phyloP scores from a whole-genome alignment of 2,113 vertebrate genomes.

The Urocynchramus pylzowi region DNA sequence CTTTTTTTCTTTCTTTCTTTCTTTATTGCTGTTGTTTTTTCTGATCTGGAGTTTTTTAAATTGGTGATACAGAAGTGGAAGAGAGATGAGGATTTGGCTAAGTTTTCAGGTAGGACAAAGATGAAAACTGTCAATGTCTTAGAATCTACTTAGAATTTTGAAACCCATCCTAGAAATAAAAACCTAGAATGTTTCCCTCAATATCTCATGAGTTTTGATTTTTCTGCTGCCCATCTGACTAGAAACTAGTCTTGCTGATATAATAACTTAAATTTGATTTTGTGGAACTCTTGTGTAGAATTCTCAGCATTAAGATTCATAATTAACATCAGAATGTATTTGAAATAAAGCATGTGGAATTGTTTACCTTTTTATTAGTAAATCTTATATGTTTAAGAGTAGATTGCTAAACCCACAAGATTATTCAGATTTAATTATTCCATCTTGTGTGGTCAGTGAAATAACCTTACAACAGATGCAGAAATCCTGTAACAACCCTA shows the following conservation, averaged over 20 bases:
- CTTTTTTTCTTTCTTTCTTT: neutral
- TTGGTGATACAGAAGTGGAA: neutral
- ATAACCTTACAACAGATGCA: neutral
- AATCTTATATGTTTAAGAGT: neutral
- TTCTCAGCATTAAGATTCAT: neutral
- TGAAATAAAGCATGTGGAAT: neutral
- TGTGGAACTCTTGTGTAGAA: neutral
- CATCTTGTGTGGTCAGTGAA: neutral
- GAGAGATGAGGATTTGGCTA: neutral
- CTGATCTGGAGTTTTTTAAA: neutral
- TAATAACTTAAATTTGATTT: neutral
- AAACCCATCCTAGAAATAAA: neutral
- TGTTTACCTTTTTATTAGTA: neutral
- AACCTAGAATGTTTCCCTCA: neutral
- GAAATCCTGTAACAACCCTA: neutral
- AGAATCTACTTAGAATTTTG: neutral
- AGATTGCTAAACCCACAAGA: neutral
- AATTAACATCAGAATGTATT: neutral
- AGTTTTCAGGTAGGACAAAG: neutral
- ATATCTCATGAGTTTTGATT: neutral
- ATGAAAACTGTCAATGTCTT: neutral
- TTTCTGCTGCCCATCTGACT: neutral
- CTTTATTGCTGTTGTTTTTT: neutral
- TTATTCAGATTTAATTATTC: neutral
- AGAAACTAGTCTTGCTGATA: neutral